Evolutionary conservation across 2,113 vertebrate genomes (phyloP).

Genomic region (Nesogale talazaci): DNA sequence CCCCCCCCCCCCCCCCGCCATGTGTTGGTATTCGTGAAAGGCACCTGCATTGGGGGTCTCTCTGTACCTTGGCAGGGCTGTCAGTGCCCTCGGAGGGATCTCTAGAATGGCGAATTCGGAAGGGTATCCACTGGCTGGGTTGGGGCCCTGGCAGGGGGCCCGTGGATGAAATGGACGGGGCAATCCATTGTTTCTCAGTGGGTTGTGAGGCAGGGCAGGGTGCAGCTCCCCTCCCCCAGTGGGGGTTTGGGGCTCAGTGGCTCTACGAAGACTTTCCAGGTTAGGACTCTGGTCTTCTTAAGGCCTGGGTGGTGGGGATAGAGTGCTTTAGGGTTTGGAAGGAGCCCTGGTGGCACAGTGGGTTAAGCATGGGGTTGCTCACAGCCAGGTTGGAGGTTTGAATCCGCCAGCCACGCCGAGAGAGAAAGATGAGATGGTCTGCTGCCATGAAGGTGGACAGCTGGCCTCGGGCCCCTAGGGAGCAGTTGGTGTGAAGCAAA

Average conservation of each 20-base stretch:
- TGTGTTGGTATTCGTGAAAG: not conserved
- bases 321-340: not conserved
- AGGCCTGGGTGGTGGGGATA: not conserved
- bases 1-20: fast-evolving
- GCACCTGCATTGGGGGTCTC: not conserved
- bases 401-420: no score
- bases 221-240: not conserved
- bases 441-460: no score
- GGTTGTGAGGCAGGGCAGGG: not conserved
- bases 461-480: no score
- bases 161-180: not conserved
- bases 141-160: not conserved
- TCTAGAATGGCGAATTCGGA: not conserved
- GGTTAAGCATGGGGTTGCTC: no score
- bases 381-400: no score
- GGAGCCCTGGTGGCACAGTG: no score
- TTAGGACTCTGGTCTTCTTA: not conserved
- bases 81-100: conserved; percentile 1
- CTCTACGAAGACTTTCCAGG: no score
- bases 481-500: no score
- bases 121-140: not conserved
- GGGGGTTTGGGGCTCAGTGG: fast-evolving
- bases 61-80: not conserved
- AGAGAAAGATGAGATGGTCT: no score
- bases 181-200: not conserved